These are phyloP conservation scores for Actinia tenebrosa DNA, from an alignment of 64 coral and sea anemone genomes.

Conservation along the genomic window DNA sequence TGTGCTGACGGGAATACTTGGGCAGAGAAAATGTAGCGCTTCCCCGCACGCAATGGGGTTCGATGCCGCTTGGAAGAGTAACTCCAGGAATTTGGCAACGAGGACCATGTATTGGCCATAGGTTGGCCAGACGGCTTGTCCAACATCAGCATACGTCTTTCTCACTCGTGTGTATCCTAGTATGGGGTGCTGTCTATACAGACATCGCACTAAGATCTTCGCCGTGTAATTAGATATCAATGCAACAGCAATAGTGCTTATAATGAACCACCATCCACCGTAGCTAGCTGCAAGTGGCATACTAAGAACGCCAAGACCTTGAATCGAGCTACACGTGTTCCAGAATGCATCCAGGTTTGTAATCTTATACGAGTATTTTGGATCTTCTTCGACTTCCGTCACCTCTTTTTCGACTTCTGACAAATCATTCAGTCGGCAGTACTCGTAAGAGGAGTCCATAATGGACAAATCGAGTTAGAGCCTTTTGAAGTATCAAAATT, in stretches of 20 bases:
- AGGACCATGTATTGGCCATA: conserved; percentile 53
- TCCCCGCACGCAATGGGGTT: conserved; percentile 73
- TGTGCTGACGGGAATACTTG: conserved; percentile 52
- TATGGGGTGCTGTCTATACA: conserved; percentile 49
- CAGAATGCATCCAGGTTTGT: conserved; percentile 69
- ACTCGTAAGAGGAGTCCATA: background rate
- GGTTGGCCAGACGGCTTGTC: conserved; percentile 64
- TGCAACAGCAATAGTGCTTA: conserved; percentile 49
- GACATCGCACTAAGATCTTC: conserved; percentile 60
- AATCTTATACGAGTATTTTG: conserved; percentile 59
- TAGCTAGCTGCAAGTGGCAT: conserved; percentile 56
- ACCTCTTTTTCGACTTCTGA: conserved; percentile 5
- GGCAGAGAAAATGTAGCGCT: conserved; percentile 30
- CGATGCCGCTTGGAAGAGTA: conserved; percentile 53
- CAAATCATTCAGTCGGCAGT: background rate
- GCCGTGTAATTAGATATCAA: conserved; percentile 56
- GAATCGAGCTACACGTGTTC: conserved; percentile 75
- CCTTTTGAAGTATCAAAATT: background rate
- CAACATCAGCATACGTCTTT: conserved; percentile 67
- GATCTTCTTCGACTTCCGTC: conserved; percentile 1
- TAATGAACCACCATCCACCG: conserved; percentile 55
- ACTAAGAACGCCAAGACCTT: conserved; percentile 54
- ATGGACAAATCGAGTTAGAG: background rate
- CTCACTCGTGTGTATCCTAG: conserved; percentile 33
- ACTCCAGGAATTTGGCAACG: conserved; percentile 59